phyloP scores from a whole-genome alignment of 2,888 invertebrate genomes.

The Eulithis prunata region DNA sequence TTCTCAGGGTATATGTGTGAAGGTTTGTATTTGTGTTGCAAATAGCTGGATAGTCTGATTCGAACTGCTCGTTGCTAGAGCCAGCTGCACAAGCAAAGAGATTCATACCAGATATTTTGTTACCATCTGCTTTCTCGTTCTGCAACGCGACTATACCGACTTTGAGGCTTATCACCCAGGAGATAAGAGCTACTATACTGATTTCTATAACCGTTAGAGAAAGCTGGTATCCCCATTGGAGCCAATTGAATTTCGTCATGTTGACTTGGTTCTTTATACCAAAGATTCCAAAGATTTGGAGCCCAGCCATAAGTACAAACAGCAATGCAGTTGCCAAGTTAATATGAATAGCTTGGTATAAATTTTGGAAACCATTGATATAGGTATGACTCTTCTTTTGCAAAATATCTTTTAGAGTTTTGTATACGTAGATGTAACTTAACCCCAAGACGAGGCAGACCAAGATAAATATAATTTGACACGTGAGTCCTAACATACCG shows the following conservation, averaged over 20 bases:
- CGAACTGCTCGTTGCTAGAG: constrained; percentile 93
- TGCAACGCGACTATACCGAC: constrained; percentile 85
- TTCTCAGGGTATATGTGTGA: constrained; percentile 91
- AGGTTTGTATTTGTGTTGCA: constrained; percentile 94
- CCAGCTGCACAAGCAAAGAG: constrained; percentile 92
- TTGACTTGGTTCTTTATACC: constrained; percentile 78
- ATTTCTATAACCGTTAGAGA: constrained; percentile 93
- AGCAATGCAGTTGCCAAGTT: constrained; percentile 94
- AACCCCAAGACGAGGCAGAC: constrained; percentile 93
- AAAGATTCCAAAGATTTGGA: constrained; percentile 91
- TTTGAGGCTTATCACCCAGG: constrained; percentile 93
- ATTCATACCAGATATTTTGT: constrained; percentile 89
- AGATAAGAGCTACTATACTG: constrained; percentile 92
- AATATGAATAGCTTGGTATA: constrained; percentile 94
- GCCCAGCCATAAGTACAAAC: constrained; percentile 91
- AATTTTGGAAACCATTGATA: constrained; percentile 90
- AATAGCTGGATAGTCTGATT: constrained; percentile 93
- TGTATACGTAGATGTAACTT: constrained; percentile 93
- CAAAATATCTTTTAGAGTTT: constrained; percentile 89
- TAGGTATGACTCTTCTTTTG: constrained; percentile 91
- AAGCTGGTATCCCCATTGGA: constrained; percentile 96
- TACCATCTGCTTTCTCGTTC: constrained; percentile 88
- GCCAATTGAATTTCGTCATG: constrained; percentile 91
- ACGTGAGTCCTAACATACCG: constrained; percentile 87
- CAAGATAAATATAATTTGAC: constrained; percentile 93